Conservation (phyloP, 2,797 vertebrate genomes). For the Acridotheres tristis region DNA sequence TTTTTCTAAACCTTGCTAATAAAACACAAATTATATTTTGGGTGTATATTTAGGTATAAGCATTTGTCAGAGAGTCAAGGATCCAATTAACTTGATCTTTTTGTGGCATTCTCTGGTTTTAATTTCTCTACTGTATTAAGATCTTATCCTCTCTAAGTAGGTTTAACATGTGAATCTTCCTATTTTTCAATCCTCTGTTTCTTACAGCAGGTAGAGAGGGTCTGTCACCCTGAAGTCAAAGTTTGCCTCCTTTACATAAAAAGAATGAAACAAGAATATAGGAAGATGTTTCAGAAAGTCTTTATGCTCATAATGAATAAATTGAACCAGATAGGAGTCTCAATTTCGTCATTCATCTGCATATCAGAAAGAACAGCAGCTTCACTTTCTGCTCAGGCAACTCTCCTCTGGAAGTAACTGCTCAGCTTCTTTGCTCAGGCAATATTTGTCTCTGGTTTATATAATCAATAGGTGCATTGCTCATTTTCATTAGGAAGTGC, state of each 20-base stretch:
- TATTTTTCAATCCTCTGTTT: background rate
- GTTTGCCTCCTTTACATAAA: background rate
- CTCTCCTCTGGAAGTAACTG: background rate
- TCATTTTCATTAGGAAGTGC: background rate
- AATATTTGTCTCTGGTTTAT: background rate
- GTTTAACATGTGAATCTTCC: background rate
- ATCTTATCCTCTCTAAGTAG: background rate
- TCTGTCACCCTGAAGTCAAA: background rate
- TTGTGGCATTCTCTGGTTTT: background rate
- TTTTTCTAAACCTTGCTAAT: background rate
- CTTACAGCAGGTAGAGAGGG: background rate
- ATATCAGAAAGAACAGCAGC: background rate
- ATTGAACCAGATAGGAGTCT: background rate
- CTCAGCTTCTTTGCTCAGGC: background rate
- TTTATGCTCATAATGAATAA: background rate
- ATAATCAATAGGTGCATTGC: background rate
- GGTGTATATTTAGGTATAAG: background rate
- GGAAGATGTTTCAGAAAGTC: background rate
- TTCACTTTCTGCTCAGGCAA: background rate
- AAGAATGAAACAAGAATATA: background rate
- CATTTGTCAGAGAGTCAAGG: background rate
- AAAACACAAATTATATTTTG: background rate
- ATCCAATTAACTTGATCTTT: background rate
- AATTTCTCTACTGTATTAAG: background rate
- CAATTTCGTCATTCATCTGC: background rate